Base-by-base conservation (phyloP, 35 echinoderm and acorn worm genomes). In the Heliocidaris erythrogramma region DNA sequence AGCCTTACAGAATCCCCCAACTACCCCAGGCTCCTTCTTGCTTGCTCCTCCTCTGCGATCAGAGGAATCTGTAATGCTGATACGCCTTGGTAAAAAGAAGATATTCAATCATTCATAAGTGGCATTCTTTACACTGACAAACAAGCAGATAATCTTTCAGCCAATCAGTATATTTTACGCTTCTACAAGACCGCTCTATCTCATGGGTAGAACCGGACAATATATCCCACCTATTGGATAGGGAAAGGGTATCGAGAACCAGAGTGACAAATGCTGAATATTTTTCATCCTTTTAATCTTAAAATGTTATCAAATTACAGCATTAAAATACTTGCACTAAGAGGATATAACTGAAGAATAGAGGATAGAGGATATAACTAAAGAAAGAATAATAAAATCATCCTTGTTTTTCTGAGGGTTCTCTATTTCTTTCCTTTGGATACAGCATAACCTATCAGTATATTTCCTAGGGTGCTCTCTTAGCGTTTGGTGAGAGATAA, bases 61-160 rank as follows among this genome's bases (percentile, higher is more conserved):
- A 78, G 65, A 78, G 18, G 65, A 56, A 56, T 56, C 52, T 12
- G 52, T 56, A 56, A 78, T 18, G 27, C 21, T 6, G 65, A 78
- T 78, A 78, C 21, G 27, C 21, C 65, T 78, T 78, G 65, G 21
- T 78, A 78, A 78, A 78, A 78, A 18, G 65, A 78, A n/a, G 65
- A 78, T 56, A 78, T 78, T 78, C 65, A 21, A 78, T 78, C 65
- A 78, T 78, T 78, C 65, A 78, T 78, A 78, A 78, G 65, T 78
- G 65, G 65, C 65, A 78, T 78, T 78, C 65, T 78, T 78, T 78
- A 78, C 65, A 78, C 65, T 78, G 65, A 78, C 65, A 78, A 78
- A 78, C 65, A 78, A 78, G 65, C 65, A 21, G 65, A 78, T 78
- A 27, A 78, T 21, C 65, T 78, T 78, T 78, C 65, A 78, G 7